Percentiles rank a stretch among this genome's conserved stretches.
phyloP scores from a whole-genome alignment of 1,140 invertebrate genomes.

The Philotrypesis tridentata region DNA sequence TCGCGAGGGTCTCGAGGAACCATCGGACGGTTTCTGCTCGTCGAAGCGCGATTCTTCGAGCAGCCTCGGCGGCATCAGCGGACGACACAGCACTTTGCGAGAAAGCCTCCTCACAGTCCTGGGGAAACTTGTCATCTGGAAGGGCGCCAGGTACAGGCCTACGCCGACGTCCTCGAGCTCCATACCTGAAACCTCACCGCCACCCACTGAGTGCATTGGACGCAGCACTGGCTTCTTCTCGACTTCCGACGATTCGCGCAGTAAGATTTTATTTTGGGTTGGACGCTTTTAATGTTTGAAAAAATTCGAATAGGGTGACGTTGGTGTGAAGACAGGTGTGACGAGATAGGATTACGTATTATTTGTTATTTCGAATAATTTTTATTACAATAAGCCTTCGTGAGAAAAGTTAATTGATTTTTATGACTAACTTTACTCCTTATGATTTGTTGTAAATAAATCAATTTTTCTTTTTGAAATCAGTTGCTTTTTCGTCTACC shows the following conservation, averaged over 20 bases:
- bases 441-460: too few species aligned
- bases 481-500: too few species aligned
- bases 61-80: slow-evolving; percentile 63
- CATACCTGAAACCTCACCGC: slow-evolving; percentile 70
- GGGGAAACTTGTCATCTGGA: slow-evolving; percentile 79
- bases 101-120: slow-evolving; percentile 80
- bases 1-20: slow-evolving; percentile 62
- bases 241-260: slow-evolving; percentile 39
- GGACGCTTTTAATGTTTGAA: too few species aligned
- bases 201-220: slow-evolving; percentile 76
- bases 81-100: slow-evolving; percentile 70
- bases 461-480: too few species aligned
- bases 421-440: too few species aligned
- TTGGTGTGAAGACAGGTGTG: too few species aligned
- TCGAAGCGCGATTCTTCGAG: slow-evolving; percentile 68
- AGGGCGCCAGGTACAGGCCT: slow-evolving; percentile 72
- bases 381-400: too few species aligned
- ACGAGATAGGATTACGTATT: too few species aligned
- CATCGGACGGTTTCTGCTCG: slow-evolving; percentile 52
- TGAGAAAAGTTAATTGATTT: too few species aligned
- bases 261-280: slow-evolving; percentile 21
- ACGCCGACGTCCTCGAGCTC: slow-evolving; percentile 63
- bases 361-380: too few species aligned
- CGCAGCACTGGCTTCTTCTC: slow-evolving; percentile 77
- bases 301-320: too few species aligned